Evolutionary conservation across 1,140 invertebrate species (phyloP), one percentile per base, ranked within the genome.

Genomic region (Tetragnatha versicolor): DNA sequence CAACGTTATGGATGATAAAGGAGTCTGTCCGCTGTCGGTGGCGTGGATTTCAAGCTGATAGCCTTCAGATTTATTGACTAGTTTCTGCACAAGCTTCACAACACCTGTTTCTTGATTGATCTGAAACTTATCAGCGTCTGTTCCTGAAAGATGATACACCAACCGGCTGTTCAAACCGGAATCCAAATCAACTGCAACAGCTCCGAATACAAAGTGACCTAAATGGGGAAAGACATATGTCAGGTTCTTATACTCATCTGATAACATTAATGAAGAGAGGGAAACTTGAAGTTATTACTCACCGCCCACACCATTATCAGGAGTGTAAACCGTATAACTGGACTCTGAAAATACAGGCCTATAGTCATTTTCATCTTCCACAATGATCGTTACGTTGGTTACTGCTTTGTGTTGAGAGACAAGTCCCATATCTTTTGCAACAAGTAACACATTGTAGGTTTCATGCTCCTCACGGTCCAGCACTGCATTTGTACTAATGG

Each of bases 301-400:
- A 85, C 92, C 92, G 49, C 89, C 86, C 80, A 89, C 87, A 1
- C 91, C 94, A 9, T 90, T 89, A 82, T 94, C 93, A 0, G 94
- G 92, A 58, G 95, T 90, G 68, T 93, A 91, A 4, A 94, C 90
- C 66, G 91, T 90, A 83, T 93, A 94, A 61, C 88, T 87, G 2
- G 89, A 85, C 78, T 90, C 89, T 2, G 90, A 88, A 85, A 97
- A 96, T 53, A 87, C 88, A 0, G 95, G 95, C 14, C 90, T 88
- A 84, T 96, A 96, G 84, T 97, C 95, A 85, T 97, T 97, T 81
- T 92, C 90, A 85, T 97, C 95, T 45, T 87, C 86, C 2, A 96
- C 90, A 17, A 85, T 86, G 39, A 97, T 92, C 0, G 92, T 94
- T 6, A 97, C 86, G 85, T 94, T 94, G 0, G 93, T 92, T 2